Evolutionary conservation across 2,797 vertebrate species (phyloP), one percentile per base, ranked within the genome.

Genomic region (Coluber constrictor): DNA sequence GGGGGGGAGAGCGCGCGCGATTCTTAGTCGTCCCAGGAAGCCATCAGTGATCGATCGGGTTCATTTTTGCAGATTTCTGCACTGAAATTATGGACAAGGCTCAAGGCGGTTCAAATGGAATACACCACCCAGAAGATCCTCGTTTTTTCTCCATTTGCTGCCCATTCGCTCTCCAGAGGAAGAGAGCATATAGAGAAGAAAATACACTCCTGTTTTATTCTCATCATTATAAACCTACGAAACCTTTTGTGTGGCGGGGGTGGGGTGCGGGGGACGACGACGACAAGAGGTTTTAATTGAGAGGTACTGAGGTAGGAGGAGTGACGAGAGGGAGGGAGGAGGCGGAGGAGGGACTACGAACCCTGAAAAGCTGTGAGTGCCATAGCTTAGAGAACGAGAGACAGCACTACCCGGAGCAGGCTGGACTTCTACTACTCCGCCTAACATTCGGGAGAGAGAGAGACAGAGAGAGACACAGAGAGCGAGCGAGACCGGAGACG

Each of bases 271-370:
- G 25, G 60, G 60, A 29, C 57, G 57, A 12, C 25, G 57, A 20
- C 16, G 16, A 61, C 8, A 25, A 61, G 32, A 9, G 8, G 29
- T 79, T 79, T 79, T 23, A 79, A 79, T 79, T 79, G 32, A 79
- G 32, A 74, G 57, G 86, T 90, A 61, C 20, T 86, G 29, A 88
- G 57, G 94, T 93, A 90, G 93, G 95, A 74, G 93, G 92, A 94
- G 90, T 92, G 95, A 13, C 90, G 37, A 74, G 95, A 91, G 89
- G 94, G 87, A 92, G 74, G 74, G 89, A 88, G 63, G 95, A 23
- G 89, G 61, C 6, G 89, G 63, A 87, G 93, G 57, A 15, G 93
- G 90, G 90, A 54, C 90, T 91, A 15, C 8, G 57, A 7, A 59
- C 83, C 37, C 79, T 91, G 74, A 70, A 93, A 90, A 87, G 88